Evolutionary conservation across 1,140 invertebrate species (phyloP).

Genomic region (Branchinecta lynchi): DNA sequence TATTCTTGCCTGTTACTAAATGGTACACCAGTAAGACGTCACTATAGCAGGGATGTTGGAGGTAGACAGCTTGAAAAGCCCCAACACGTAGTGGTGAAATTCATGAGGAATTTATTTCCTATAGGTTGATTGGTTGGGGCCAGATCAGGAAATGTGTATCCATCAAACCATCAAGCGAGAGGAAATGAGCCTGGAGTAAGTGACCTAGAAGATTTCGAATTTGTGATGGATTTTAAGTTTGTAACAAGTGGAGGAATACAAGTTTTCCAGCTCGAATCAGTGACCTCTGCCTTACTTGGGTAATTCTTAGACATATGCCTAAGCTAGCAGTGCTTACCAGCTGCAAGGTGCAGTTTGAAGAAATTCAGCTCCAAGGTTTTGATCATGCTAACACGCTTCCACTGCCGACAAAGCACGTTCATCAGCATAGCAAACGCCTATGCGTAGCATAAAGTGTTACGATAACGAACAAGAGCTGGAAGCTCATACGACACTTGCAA

Average conservation of each 20-base stretch:
- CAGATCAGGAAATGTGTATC: slow-evolving; percentile 83
- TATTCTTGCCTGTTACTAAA: no score
- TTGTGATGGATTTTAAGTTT: not conserved
- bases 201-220: not conserved
- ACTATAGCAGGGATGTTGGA: not conserved
- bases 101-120: slow-evolving; percentile 7
- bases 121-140: slow-evolving; percentile 87
- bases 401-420: no score
- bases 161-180: slow-evolving; percentile 47
- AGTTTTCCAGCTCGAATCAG: not conserved
- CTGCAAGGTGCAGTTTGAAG: no score
- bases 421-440: no score
- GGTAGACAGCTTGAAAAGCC: not conserved
- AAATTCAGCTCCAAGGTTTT: no score
- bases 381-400: no score
- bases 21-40: not conserved
- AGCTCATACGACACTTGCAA: no score
- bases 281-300: not conserved
- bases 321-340: not conserved
- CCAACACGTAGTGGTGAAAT: not conserved
- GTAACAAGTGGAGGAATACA: not conserved
- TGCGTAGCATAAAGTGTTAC: no score
- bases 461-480: no score
- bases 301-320: not conserved
- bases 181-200: slow-evolving; percentile 21